These are phyloP conservation scores for Trichonephila clavipes DNA, from an alignment of 1,140 invertebrate genomes.

Conservation along the genomic window DNA sequence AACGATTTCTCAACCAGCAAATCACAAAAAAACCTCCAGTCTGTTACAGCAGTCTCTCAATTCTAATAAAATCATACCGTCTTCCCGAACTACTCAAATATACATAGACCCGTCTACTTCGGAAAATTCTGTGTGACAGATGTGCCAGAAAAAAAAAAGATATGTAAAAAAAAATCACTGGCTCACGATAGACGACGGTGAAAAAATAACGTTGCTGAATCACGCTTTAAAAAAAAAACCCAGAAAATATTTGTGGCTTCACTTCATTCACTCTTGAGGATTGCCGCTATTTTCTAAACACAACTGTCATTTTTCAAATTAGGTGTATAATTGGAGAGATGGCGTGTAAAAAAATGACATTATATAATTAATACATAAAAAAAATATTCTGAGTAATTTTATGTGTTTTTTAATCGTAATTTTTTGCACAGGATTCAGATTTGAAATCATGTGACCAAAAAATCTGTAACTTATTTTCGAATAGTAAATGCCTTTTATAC, in stretches of 20 bases:
- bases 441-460: too few species aligned
- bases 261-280: neutral
- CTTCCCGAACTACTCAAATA: constrained; percentile 33
- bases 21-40: neutral
- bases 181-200: neutral
- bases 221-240: constrained; percentile 8
- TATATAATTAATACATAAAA: too few species aligned
- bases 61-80: constrained; percentile 36
- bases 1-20: neutral
- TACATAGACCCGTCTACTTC: constrained; percentile 36
- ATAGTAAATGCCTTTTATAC: too few species aligned
- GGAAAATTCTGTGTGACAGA: constrained; percentile 29
- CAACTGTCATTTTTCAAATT: neutral
- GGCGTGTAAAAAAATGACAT: too few species aligned
- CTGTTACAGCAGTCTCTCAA: neutral
- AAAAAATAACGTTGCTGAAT: constrained; percentile 25
- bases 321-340: too few species aligned
- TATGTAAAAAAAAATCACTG: neutral
- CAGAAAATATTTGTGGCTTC: neutral
- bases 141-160: neutral
- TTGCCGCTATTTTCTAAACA: constrained; percentile 41
- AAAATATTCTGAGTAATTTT: too few species aligned
- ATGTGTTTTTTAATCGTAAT: too few species aligned
- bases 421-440: too few species aligned
- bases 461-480: too few species aligned